phyloP scores from a whole-genome alignment of 92 coral and sea anemone genomes.

The Montipora capitata region DNA sequence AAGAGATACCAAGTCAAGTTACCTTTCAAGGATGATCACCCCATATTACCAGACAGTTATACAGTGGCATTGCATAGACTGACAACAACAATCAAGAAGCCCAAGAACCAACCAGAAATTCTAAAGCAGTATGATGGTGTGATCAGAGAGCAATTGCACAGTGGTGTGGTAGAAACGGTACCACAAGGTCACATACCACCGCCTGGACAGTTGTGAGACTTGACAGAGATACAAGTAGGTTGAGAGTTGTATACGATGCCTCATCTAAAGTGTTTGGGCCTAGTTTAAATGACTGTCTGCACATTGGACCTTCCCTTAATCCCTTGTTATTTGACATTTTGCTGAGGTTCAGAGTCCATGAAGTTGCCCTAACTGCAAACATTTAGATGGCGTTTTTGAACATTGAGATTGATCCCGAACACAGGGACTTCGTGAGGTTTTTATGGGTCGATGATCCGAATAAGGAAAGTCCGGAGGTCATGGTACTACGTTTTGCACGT shows the following conservation, averaged over 20 bases:
- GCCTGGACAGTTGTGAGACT: background rate
- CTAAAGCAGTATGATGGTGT: constrained; percentile 30
- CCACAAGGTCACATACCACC: constrained; percentile 9
- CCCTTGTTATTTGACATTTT: no score
- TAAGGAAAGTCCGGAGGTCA: no score
- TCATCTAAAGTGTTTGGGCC: no score
- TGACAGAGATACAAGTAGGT: no score
- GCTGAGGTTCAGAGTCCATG: background rate
- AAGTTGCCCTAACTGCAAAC: background rate
- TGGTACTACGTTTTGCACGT: no score
- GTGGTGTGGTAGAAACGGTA: constrained; percentile 35
- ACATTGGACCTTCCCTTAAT: no score
- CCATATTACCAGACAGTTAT: constrained; percentile 36
- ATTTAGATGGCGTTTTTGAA: background rate
- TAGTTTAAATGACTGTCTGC: no score
- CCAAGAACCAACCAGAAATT: constrained; percentile 40
- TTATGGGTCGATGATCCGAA: no score
- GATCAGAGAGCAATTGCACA: constrained; percentile 34
- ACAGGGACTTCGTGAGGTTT: no score
- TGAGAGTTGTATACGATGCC: no score
- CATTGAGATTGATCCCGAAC: no score
- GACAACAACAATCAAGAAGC: background rate
- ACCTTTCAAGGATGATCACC: constrained; percentile 55
- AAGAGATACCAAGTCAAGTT: constrained; percentile 22
- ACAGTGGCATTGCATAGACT: constrained; percentile 10